These are phyloP conservation scores for Brachyptera risi DNA, from an alignment of 2,888 invertebrate genomes.

Conservation along the genomic window DNA sequence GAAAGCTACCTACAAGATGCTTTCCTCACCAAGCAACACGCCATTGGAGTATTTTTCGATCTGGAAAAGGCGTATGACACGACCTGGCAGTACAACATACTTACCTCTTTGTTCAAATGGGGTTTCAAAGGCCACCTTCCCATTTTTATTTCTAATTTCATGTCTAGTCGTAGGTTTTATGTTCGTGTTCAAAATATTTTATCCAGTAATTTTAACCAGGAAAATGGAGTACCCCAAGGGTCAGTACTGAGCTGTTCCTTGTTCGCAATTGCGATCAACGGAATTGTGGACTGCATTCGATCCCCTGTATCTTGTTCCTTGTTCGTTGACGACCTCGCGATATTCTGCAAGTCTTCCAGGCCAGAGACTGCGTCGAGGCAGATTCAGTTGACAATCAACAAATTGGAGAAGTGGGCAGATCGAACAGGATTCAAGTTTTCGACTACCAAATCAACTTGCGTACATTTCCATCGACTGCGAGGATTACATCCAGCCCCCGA, in stretches of 20 bases:
- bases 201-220: conserved; percentile 24
- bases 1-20: conserved; percentile 32
- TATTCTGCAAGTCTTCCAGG: too few relatives aligned
- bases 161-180: conserved; percentile 7
- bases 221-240: too few relatives aligned
- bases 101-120: conserved; percentile 29
- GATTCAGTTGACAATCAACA: conserved; percentile 13
- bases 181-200: conserved; percentile 13
- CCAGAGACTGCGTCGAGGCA: not conserved
- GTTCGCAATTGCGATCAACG: too few relatives aligned
- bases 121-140: conserved; percentile 32
- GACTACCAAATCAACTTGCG: conserved; percentile 6
- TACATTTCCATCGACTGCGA: conserved; percentile 19
- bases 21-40: conserved; percentile 32
- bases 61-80: conserved; percentile 31
- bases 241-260: too few relatives aligned
- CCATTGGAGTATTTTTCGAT: conserved; percentile 33
- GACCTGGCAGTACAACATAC: conserved; percentile 31
- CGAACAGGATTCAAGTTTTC: conserved; percentile 18
- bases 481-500: not conserved
- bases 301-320: too few relatives aligned
- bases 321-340: conserved; percentile 22
- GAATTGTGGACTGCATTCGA: conserved; percentile 6
- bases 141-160: too few relatives aligned
- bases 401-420: conserved; percentile 9